Percentiles rank a stretch among this genome's conserved stretches.
These are phyloP conservation scores for Drosophila pruinosa DNA, from an alignment of 1,140 invertebrate genomes.

Conservation along the genomic window DNA sequence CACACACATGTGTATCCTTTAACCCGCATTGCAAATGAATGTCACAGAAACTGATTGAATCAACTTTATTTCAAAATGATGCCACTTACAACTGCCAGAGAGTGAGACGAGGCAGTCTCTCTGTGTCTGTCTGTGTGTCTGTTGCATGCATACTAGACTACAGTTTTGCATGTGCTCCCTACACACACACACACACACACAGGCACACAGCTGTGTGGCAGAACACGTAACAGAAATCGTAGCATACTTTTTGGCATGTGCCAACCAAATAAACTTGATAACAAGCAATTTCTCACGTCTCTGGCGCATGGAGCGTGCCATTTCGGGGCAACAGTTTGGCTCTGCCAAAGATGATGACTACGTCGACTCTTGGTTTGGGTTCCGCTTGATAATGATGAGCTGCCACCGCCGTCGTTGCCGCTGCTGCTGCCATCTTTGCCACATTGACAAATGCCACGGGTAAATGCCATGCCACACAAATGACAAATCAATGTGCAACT, in stretches of 20 bases:
- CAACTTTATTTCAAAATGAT: constrained; percentile 82
- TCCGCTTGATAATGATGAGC: constrained; percentile 32
- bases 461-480: constrained; percentile 20
- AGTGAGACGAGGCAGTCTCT: too few species aligned
- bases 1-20: constrained; percentile 21
- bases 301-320: constrained; percentile 55
- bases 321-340: constrained; percentile 25
- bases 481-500: constrained; percentile 28
- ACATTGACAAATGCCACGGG: not conserved
- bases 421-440: not conserved
- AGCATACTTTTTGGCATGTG: constrained; percentile 76
- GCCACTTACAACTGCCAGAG: constrained; percentile 63
- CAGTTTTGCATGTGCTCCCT: constrained; percentile 26
- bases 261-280: constrained; percentile 79
- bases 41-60: constrained; percentile 74
- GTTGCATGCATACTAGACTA: not conserved
- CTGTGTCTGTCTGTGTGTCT: not conserved
- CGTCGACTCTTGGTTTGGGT: not conserved
- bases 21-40: constrained; percentile 42
- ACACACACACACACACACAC: constrained; percentile 19
- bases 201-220: constrained; percentile 3
- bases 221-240: constrained; percentile 42
- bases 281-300: constrained; percentile 81
- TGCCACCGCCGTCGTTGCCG: not conserved
- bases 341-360: constrained; percentile 31